Evolutionary conservation across 2,797 vertebrate genomes (phyloP), one percentile per base, ranked within the genome.

Genomic region (Bovichtus variegatus): DNA sequence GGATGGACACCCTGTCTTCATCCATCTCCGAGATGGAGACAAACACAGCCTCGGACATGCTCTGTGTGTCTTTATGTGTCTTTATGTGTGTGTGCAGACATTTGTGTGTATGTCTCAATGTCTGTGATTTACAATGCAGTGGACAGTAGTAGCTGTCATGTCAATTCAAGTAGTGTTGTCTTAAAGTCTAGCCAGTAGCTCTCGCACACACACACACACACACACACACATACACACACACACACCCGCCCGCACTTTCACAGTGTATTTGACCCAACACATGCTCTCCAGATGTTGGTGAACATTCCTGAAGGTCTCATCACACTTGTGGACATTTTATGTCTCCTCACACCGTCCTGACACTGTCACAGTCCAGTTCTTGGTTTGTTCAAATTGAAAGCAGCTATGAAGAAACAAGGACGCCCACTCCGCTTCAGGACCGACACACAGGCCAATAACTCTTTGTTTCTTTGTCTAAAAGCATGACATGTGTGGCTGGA

Each of bases 241-340:
- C 74, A 19, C 46, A 27, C 51, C 49, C 60, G 64, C 9, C 43
- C 62, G 53, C 66, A 66, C 72, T 55, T 54, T 74, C 31, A 40
- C 54, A 44, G 73, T 61, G 74, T 58, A 76, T 72, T 87, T 67
- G 89, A 82, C 71, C 69, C 70, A 1, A 89, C 92, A 94, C 91
- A 92, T 94, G 93, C 83, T 80, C 71, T 81, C 92, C 94, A 95
- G 92, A 95, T 95, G 94, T 87, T 65, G 66, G 43, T 9, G 78
- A 78, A 88, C 93, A 94, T 94, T 93, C 93, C 90, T 83, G 80
- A 71, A 65, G 80, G 82, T 84, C 88, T 91, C 91, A 91, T 95
- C 92, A 78, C 80, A 74, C 71, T 81, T 13, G 51, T 60, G 74
- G 86, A 87, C 85, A 83, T 77, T 82, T 73, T 78, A 36, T 78